These are phyloP conservation scores for Dipodomys stephensi DNA, from an alignment of 2,113 vertebrate species.

Conservation along the genomic window DNA sequence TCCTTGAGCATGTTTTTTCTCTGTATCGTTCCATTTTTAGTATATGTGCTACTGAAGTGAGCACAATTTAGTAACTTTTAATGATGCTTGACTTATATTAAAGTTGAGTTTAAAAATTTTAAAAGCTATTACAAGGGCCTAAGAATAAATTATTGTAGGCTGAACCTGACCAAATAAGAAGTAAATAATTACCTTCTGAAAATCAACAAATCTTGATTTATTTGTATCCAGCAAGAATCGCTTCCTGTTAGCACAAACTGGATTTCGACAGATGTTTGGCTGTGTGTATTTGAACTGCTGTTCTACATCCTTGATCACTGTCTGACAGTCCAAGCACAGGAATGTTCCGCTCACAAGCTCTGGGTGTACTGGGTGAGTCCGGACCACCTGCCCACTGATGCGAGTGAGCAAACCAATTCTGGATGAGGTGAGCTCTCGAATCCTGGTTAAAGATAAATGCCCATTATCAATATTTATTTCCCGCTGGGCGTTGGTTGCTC, in stretches of 20 bases:
- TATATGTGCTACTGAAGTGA: too few relatives aligned
- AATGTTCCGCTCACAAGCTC: conserved; percentile 98
- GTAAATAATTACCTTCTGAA: conserved; percentile 93
- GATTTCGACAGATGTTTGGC: conserved; percentile 97
- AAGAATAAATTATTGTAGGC: neutral
- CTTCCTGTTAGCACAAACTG: conserved; percentile 96
- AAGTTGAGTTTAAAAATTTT: conserved; percentile 9
- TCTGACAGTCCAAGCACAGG: conserved; percentile 97
- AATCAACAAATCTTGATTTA: conserved; percentile 98
- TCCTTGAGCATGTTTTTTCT: too few relatives aligned
- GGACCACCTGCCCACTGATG: conserved; percentile 98
- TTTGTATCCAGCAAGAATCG: conserved; percentile 98
- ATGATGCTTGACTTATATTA: too few relatives aligned
- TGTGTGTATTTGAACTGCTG: conserved; percentile 99
- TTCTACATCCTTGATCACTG: conserved; percentile 94
- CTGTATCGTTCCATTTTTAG: too few relatives aligned
- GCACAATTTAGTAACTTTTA: too few relatives aligned
- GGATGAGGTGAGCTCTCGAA: conserved; percentile 95
- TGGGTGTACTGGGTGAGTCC: conserved; percentile 97
- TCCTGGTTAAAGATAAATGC: conserved; percentile 87
- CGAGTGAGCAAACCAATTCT: conserved; percentile 95
- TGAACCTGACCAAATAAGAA: neutral
- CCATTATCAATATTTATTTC: neutral
- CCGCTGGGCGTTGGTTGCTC: too few relatives aligned
- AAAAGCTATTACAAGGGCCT: neutral